Base-by-base conservation (phyloP, 2,797 vertebrate genomes). In the Sebastiscus tertius region DNA sequence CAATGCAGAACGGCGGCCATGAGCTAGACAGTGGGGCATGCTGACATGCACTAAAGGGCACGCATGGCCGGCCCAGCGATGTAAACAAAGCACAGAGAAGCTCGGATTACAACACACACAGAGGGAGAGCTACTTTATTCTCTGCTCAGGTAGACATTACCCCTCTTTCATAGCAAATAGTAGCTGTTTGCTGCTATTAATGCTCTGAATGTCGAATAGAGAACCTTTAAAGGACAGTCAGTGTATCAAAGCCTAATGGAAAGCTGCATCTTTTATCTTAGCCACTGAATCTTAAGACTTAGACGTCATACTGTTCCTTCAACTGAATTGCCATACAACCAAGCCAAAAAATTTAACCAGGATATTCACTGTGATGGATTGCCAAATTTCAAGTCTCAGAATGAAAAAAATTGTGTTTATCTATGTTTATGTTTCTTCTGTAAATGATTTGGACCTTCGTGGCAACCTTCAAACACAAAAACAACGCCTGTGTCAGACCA, bases 401-500 rank as follows among this genome's bases (percentile, higher is more conserved):
- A 42, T 42, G 39, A 42, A 42, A 24, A 18, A 6, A 54, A n/a
- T 18, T 27, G 14, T 54, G 10, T 66, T 56, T 16, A 29, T 67
- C 4, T 8, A 18, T 22, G 1, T 68, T 46, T 24, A 60, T 1
- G 16, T 31, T 18, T 42, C 9, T 14, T 46, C 3, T 49, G 7
- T 62, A 18, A 58, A 55, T 13, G 10, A 61, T 68, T 31, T 63
- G 3, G 70, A 73, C 56, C 29, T 80, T 18, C 12, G 54, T n/a
- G 49, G 11, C 2, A 72, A 79, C 60, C 36, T 79, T 82, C 56
- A 6, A 59, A 81, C 26, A 26, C 3, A 33, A 67, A 67, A 80
- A 76, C 60, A 69, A 27, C 1, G 1, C 42, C 24, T 49, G 9
- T 8, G 31, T 74, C 65, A 42, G 31, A 75, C 78, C 60, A 34